Base-by-base conservation (phyloP, 2,888 invertebrate genomes). In the Caenorhabditis virilis region DNA sequence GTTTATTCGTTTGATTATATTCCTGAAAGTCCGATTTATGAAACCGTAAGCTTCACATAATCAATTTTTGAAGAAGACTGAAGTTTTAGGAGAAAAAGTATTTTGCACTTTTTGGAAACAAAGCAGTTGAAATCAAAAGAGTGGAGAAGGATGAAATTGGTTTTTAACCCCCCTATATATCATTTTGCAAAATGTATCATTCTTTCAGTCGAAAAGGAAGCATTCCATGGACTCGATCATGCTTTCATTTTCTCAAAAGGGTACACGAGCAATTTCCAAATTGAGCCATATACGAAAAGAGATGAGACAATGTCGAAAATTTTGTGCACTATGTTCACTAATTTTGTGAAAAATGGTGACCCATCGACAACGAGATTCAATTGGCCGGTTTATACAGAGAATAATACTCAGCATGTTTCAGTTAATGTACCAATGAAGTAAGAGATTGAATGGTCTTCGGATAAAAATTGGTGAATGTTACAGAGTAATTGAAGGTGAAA, bases 141-240 rank as follows among this genome's bases (percentile, higher is more conserved):
- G 74, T 61, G 33, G 77, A 76, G 41, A 64, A 61, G 47, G 53
- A 53, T 26, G 57, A 63, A 49, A 49, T 42, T n/a, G 27, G 63
- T 63, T 33, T 50, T 53, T 50, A 45, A 22, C 25, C 22, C 42
- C 9, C 11, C 16, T 20, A 38, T 35, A 20, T 36, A 9, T 22
- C 1, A n/a, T n/a, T n/a, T n/a, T n/a, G n/a, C n/a, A n/a, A n/a
- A 22, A 23, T 39, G 5, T 25, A 38, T n/a, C 15, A n/a, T 38
- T 50, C 18, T 41, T 52, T 22, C 46, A 63, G 64, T 55, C 18
- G 54, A 51, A n/a, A 64, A 59, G 27, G 50, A 50, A 33, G 78
- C 83, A 13, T 83, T 82, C 55, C 83, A 83, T 41, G 83, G 83
- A 1, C 57, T 83, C 22, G 83, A 83, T 59, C 83, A 83, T 57